phyloP scores from a whole-genome alignment of 2,797 vertebrate genomes.

The Potorous gilbertii region DNA sequence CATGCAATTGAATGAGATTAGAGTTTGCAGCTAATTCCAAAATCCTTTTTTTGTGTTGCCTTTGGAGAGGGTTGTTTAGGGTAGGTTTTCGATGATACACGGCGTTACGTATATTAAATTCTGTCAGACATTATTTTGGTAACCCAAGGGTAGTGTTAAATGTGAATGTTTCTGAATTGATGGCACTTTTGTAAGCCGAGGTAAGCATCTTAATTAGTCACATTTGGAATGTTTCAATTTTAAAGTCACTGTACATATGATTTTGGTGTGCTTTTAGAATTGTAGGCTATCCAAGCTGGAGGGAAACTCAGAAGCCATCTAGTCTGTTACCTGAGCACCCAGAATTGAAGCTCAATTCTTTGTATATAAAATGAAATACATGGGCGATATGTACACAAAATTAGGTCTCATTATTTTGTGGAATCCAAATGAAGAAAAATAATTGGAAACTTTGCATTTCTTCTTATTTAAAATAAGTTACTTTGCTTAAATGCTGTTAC shows the following conservation, averaged over 20 bases:
- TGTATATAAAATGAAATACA: background rate
- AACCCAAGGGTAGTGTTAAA: constrained; percentile 49
- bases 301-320: background rate
- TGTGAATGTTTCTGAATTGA: constrained; percentile 37
- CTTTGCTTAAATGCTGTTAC: background rate
- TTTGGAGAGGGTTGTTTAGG: background rate
- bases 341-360: background rate
- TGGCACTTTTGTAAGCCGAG: constrained; percentile 63
- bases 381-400: background rate
- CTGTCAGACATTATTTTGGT: constrained; percentile 48
- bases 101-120: constrained; percentile 48
- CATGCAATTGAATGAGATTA: constrained; percentile 94
- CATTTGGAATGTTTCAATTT: constrained; percentile 47
- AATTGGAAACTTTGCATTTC: background rate
- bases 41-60: constrained; percentile 74
- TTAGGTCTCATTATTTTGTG: background rate
- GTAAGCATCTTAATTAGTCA: constrained; percentile 7
- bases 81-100: constrained; percentile 46
- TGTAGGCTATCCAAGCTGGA: background rate
- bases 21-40: constrained; percentile 85
- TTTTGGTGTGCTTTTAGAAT: constrained; percentile 35
- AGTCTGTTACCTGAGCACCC: background rate
- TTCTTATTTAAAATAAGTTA: background rate
- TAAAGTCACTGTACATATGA: constrained; percentile 41
- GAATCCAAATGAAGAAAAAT: background rate